These are phyloP conservation scores for Procambarus clarkii DNA, from an alignment of 1,140 invertebrate genomes.

Conservation along the genomic window DNA sequence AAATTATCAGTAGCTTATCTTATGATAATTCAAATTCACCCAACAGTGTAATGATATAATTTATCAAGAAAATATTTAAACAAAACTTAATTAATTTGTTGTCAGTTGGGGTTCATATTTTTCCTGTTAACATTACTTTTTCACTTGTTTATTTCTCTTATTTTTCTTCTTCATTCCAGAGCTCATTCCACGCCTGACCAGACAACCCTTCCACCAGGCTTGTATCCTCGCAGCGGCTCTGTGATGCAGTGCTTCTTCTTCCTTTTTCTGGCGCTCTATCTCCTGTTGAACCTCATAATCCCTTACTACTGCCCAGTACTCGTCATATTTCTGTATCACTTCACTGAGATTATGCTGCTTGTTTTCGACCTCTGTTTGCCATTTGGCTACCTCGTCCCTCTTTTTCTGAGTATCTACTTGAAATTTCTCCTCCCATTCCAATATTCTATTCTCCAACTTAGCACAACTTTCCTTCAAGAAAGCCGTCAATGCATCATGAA, in stretches of 20 bases:
- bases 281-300: slow-evolving; percentile 33
- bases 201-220: slow-evolving; percentile 55
- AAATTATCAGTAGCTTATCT: too few relatives aligned
- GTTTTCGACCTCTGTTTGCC: slow-evolving; percentile 46
- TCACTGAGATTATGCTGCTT: slow-evolving; percentile 24
- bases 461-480: slow-evolving; percentile 56
- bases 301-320: slow-evolving; percentile 33
- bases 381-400: slow-evolving; percentile 42
- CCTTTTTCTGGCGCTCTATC: not conserved
- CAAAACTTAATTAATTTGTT: too few relatives aligned
- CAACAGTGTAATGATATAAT: too few relatives aligned
- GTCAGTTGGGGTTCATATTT: too few relatives aligned
- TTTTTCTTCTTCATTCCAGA: slow-evolving; percentile 44
- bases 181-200: slow-evolving; percentile 46
- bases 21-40: too few relatives aligned
- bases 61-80: too few relatives aligned
- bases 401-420: slow-evolving; percentile 37
- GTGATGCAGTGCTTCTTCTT: slow-evolving; percentile 13
- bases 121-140: slow-evolving; percentile 18
- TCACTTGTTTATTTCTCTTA: slow-evolving; percentile 35
- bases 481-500: slow-evolving; percentile 40
- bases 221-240: slow-evolving; percentile 52
- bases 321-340: slow-evolving; percentile 21
- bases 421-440: slow-evolving; percentile 46
- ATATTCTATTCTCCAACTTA: slow-evolving; percentile 20